Conservation (phyloP, 1,140 invertebrate species). For the Colletes gigas region DNA sequence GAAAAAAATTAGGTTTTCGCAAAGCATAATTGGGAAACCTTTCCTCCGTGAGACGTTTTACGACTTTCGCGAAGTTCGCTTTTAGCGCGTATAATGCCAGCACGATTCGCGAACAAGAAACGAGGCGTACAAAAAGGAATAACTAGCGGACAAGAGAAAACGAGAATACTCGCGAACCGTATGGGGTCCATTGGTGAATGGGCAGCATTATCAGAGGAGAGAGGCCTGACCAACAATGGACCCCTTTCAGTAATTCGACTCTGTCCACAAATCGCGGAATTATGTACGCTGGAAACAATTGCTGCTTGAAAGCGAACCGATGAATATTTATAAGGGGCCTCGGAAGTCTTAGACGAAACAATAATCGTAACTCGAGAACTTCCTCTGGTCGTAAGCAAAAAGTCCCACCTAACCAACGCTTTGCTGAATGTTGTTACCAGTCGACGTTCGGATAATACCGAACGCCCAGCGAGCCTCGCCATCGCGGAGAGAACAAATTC, state of each 20-base stretch:
- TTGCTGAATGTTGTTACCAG: conserved; percentile 3
- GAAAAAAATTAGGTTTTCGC: too few relatives aligned
- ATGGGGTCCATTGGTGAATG: conserved; percentile 25
- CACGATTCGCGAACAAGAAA: background rate
- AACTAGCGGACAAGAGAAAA: background rate
- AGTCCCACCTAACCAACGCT: conserved; percentile 10
- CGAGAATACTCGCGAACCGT: background rate
- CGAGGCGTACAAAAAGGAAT: background rate
- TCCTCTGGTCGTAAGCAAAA: background rate
- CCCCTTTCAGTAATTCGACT: conserved; percentile 49
- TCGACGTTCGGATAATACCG: background rate
- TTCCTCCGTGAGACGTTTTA: too few relatives aligned
- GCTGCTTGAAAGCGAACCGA: conserved; percentile 31
- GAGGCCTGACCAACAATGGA: conserved; percentile 14
- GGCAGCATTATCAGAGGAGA: conserved; percentile 22
- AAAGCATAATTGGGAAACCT: background rate
- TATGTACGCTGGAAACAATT: conserved; percentile 44
- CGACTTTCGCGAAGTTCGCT: background rate
- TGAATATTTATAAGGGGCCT: conserved; percentile 40
- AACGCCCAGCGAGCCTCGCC: background rate
- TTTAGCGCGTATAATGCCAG: too few relatives aligned
- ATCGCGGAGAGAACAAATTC: background rate
- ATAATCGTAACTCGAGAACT: conserved; percentile 36
- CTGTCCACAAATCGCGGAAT: conserved; percentile 46
- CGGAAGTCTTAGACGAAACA: conserved; percentile 41